A percentile compares a stretch with the other conserved stretches of the same genome.
Evolutionary conservation across 2,888 invertebrate genomes (phyloP).

Genomic region (Scelioninae gen. 1): DNA sequence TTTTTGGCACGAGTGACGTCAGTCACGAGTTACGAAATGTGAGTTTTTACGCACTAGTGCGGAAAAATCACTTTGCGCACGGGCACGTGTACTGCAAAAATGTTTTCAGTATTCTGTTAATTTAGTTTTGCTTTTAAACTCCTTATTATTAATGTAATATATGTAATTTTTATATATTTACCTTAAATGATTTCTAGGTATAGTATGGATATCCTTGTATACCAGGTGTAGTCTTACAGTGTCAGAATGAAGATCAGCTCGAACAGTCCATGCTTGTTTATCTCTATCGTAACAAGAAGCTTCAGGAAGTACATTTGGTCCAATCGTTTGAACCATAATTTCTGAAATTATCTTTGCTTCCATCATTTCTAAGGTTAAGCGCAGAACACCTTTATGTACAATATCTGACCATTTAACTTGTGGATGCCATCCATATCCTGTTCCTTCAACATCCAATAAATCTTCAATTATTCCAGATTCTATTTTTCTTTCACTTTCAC

Average conservation of each 20-base stretch:
- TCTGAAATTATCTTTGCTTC: conserved; percentile 89
- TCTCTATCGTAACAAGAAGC: conserved; percentile 91
- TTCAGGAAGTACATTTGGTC: conserved; percentile 86
- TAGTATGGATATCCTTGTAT: conserved; percentile 91
- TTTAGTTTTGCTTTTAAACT: too few relatives aligned
- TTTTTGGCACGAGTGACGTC: too few relatives aligned
- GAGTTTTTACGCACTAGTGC: too few relatives aligned
- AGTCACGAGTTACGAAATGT: too few relatives aligned
- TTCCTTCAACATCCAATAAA: conserved; percentile 89
- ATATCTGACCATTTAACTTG: conserved; percentile 87
- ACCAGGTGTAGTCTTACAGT: conserved; percentile 90
- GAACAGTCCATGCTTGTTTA: conserved; percentile 91
- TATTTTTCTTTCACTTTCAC: conserved; percentile 88
- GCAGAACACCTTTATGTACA: conserved; percentile 87
- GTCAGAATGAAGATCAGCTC: conserved; percentile 91
- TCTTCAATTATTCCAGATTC: conserved; percentile 90
- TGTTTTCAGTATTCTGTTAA: too few relatives aligned
- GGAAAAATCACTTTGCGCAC: too few relatives aligned
- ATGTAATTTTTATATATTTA: conserved; percentile 73
- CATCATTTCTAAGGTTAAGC: conserved; percentile 90
- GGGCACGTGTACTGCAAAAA: too few relatives aligned
- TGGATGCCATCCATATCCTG: conserved; percentile 89
- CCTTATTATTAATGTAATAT: too few relatives aligned
- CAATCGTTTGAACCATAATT: conserved; percentile 85
- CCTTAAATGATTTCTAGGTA: conserved; percentile 91